Evolutionary conservation across 2,888 invertebrate genomes (phyloP).

Genomic region (Melinopterus prodromus): DNA sequence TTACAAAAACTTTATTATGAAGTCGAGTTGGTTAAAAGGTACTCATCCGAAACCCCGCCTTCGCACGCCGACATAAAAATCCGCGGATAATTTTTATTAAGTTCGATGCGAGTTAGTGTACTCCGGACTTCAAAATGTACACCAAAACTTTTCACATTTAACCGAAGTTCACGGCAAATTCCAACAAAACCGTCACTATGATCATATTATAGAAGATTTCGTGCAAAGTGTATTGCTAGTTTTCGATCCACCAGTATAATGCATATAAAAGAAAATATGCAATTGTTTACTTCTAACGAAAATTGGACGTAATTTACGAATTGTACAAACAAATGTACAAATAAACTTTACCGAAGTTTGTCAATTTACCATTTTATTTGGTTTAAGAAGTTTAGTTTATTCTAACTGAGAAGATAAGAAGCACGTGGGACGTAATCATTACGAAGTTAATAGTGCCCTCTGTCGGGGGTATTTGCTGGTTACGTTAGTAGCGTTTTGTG

Average conservation of each 20-base stretch:
- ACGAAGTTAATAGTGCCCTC: background rate
- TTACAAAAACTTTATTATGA: conserved; percentile 4
- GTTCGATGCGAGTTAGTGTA: background rate
- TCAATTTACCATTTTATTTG: too few relatives aligned
- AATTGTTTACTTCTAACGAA: too few relatives aligned
- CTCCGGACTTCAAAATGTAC: background rate
- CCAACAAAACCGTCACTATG: background rate
- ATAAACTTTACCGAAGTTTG: too few relatives aligned
- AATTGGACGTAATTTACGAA: too few relatives aligned
- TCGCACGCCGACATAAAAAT: background rate
- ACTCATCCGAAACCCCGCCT: background rate
- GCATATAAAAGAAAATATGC: too few relatives aligned
- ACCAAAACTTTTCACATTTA: background rate
- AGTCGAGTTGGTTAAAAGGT: background rate
- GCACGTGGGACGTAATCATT: background rate
- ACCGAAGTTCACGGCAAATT: background rate
- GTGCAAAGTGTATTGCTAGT: too few relatives aligned
- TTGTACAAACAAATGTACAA: too few relatives aligned
- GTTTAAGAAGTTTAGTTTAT: background rate
- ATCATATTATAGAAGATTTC: too few relatives aligned
- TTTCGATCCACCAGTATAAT: too few relatives aligned
- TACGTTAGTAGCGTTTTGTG: background rate
- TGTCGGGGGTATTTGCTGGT: background rate
- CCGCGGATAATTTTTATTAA: background rate
- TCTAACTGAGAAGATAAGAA: background rate